Evolutionary conservation across 1,140 invertebrate species (phyloP).

Genomic region (Zaprionus africanus): DNA sequence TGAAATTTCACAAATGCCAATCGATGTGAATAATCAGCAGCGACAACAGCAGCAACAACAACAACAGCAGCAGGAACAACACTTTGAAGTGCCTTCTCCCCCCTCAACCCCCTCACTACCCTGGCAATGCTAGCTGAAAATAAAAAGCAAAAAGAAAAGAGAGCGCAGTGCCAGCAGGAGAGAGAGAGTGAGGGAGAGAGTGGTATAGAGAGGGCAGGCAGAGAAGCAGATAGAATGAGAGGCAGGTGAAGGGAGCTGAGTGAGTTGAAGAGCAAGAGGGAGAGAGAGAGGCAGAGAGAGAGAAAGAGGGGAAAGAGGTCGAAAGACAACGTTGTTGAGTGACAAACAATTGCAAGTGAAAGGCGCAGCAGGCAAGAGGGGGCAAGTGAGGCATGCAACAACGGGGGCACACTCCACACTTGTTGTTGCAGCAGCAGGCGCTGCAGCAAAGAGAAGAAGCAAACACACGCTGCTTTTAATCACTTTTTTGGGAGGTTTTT

Average conservation of each 20-base stretch:
- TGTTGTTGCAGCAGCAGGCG: conserved; percentile 43
- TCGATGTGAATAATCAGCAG: conserved; percentile 81
- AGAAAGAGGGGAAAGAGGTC: conserved; percentile 5
- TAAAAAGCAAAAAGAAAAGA: conserved; percentile 27
- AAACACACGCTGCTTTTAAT: conserved; percentile 56
- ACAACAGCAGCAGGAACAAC: conserved; percentile 42
- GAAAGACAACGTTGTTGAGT: conserved; percentile 74
- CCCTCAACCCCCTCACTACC: not conserved
- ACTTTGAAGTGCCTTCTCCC: conserved; percentile 62
- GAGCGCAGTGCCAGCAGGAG: not conserved
- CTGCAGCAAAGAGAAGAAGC: conserved; percentile 9
- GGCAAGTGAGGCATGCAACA: not conserved
- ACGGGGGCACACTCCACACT: conserved; percentile 10
- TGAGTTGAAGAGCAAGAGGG: conserved; percentile 3
- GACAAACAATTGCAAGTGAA: conserved; percentile 80
- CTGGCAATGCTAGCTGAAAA: conserved; percentile 11
- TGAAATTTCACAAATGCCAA: conserved; percentile 82
- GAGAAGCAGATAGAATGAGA: not conserved
- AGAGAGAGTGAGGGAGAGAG: not conserved
- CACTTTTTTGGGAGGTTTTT: conserved; percentile 52
- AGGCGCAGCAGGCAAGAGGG: conserved; percentile 22
- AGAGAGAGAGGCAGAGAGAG: not conserved
- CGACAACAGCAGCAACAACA: conserved; percentile 57
- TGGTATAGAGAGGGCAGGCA: not conserved
- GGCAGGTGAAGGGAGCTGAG: not conserved